Evolutionary conservation across 2,113 vertebrate genomes (phyloP), one percentile per base, ranked within the genome.

Genomic region (Ursus arctos): DNA sequence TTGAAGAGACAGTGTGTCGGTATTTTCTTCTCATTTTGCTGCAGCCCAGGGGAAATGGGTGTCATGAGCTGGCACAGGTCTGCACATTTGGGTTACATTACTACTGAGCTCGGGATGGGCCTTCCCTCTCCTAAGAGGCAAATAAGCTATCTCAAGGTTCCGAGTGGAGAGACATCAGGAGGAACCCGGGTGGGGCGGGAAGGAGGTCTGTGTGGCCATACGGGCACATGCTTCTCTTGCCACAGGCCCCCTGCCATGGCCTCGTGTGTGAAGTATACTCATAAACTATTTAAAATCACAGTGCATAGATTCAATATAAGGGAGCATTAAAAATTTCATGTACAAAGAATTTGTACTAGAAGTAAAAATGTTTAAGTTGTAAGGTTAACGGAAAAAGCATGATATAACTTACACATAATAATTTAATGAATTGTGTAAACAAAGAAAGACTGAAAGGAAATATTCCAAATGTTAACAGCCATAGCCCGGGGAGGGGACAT

Each of bases 341-440:
- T 21, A 81, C 51, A 31, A 95, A 88, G 14, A 97, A 95, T 80
- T 69, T 88, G 43, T 72, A 85, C 51, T 53, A 71, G 24, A 93
- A 94, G 55, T 43, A 91, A 94, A 88, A 57, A 93, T 19, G 33
- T 49, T 53, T 90, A 72, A 26, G 12, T 80, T 76, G 77, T 4
- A 47, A 86, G 24, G 51, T 24, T 94, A 93, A 94, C 1, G 14
- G 53, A 21, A 89, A 93, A 91, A 93, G 7, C 9, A 53, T 49
- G 83, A 49, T 63, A 69, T 5, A 79, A 33, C 84, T 18, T 31
- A 47, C 53, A 94, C 16, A 63, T 26, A 90, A n/a, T 49, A 81
- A 94, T 72, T 61, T 86, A 69, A 40, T 18, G 15, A 53, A 84
- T 28, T 72, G 18, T 18, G 4, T 67, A 91, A 97, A 84, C 47